A percentile compares a stretch with the other conserved stretches of the same genome.
Evolutionary conservation across 2,797 vertebrate genomes (phyloP).

Genomic region (Gymnothorax reevesii): DNA sequence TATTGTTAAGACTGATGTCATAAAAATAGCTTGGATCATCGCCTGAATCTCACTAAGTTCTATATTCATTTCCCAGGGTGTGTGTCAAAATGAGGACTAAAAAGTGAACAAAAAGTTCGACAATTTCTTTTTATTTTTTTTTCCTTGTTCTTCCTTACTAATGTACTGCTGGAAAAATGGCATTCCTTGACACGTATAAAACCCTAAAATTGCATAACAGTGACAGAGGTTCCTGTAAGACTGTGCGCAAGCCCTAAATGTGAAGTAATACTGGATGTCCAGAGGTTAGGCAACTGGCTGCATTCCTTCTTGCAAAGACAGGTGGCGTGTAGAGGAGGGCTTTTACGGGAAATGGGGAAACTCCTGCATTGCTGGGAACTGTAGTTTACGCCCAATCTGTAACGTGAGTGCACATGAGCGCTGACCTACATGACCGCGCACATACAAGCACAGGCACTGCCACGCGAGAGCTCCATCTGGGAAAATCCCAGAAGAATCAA

Average conservation of each 20-base stretch:
- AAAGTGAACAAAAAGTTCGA: neutral
- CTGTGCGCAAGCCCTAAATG: neutral
- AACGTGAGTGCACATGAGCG: neutral
- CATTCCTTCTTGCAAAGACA: constrained; percentile 11
- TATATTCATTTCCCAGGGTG: neutral
- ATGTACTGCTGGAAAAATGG: neutral
- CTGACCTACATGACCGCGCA: neutral
- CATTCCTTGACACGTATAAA: neutral
- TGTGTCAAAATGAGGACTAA: neutral
- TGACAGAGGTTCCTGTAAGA: neutral
- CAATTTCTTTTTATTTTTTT: neutral
- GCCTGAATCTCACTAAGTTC: neutral
- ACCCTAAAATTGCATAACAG: too few species aligned
- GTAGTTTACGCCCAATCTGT: neutral
- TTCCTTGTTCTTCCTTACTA: neutral
- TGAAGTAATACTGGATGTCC: neutral
- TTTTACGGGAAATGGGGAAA: neutral
- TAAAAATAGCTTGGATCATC: neutral
- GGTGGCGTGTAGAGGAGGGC: neutral
- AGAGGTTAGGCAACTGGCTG: neutral
- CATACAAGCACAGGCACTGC: neutral
- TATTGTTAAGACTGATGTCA: neutral
- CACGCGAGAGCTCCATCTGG: neutral
- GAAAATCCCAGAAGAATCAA: neutral
- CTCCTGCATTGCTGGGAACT: neutral